phyloP scores from a whole-genome alignment of 2,888 invertebrate species.

The Thereva nobilitata region DNA sequence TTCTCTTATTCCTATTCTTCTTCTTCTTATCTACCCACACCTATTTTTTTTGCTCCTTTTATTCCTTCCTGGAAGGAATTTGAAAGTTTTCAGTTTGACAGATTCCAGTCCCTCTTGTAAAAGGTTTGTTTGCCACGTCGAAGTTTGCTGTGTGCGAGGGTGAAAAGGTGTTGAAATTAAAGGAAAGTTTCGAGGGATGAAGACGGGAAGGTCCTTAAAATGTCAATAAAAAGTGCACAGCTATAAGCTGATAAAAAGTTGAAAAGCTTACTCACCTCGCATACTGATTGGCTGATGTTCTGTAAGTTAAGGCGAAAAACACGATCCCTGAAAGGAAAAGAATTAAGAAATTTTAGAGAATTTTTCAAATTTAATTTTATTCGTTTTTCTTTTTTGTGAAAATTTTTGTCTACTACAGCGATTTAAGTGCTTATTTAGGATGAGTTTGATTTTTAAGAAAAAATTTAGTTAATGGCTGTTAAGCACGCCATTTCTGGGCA shows the following conservation, averaged over 20 bases:
- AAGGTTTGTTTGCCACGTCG: constrained; percentile 4
- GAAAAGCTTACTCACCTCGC: constrained; percentile 62
- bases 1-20: too few species aligned
- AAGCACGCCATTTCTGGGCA: too few species aligned
- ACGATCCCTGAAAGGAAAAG: constrained; percentile 65
- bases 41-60: too few species aligned
- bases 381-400: too few species aligned
- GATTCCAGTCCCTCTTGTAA: constrained; percentile 21
- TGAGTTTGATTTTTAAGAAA: too few species aligned
- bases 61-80: constrained; percentile 30
- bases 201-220: constrained; percentile 27
- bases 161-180: constrained; percentile 26
- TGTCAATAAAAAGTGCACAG: constrained; percentile 29
- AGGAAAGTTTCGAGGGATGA: constrained; percentile 18
- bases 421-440: too few species aligned
- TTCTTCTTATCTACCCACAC: too few species aligned
- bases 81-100: constrained; percentile 36
- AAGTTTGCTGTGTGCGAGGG: constrained; percentile 15
- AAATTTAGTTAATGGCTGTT: too few species aligned
- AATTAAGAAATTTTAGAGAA: constrained; percentile 31
- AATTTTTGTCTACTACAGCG: too few species aligned
- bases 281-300: constrained; percentile 69
- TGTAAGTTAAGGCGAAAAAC: constrained; percentile 68
- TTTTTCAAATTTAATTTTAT: background rate
- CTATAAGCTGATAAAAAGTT: constrained; percentile 31